Conservation (phyloP, 2,797 vertebrate genomes). For the Muscicapa striata region DNA sequence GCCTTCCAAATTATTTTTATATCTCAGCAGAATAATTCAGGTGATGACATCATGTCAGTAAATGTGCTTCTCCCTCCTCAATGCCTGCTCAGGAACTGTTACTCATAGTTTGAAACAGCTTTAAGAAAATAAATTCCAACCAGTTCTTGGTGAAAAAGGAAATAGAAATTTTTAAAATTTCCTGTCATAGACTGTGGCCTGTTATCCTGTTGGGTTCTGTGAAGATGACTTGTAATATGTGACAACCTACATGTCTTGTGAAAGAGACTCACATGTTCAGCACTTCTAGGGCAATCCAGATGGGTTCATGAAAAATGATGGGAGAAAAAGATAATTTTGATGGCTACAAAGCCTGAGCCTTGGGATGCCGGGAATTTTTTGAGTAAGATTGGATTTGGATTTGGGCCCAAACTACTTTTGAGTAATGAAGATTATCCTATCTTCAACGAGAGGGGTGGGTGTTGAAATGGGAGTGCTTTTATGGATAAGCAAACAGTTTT, state of each 20-base stretch:
- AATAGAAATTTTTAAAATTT: background rate
- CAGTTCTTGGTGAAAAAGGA: background rate
- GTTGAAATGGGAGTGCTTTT: constrained; percentile 1
- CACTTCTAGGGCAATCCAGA: background rate
- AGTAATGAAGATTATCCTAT: background rate
- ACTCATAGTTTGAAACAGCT: background rate
- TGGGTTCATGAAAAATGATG: background rate
- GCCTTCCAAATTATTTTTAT: constrained; percentile 47
- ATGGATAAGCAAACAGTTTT: background rate
- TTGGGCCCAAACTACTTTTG: background rate
- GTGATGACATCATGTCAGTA: constrained; percentile 3
- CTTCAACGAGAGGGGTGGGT: background rate
- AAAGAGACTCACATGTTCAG: background rate
- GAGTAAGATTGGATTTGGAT: background rate
- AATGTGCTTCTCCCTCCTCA: background rate
- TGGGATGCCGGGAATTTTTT: background rate
- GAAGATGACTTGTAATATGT: background rate
- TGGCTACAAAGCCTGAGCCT: background rate
- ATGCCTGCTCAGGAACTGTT: background rate
- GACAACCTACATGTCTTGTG: background rate
- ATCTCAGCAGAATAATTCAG: constrained; percentile 14
- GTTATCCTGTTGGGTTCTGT: background rate
- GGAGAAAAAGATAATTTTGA: background rate
- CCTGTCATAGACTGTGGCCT: background rate
- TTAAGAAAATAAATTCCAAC: constrained; percentile 23